Conservation (phyloP, 2,113 vertebrate species). For the Perognathus longimembris region DNA sequence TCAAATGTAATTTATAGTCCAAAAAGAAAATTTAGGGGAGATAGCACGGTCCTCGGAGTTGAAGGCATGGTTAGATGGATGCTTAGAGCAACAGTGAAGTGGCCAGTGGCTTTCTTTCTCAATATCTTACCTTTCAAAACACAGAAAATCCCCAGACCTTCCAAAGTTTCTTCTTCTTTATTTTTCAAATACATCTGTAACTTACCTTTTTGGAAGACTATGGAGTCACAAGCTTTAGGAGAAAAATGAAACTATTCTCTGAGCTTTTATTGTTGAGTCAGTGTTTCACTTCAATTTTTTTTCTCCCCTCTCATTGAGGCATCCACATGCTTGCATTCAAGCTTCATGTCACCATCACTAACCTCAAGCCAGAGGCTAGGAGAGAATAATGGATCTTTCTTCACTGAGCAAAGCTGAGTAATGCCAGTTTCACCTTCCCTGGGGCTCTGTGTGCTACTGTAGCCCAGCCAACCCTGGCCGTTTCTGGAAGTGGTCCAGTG, state of each 20-base stretch:
- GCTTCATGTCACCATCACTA: conserved; percentile 15
- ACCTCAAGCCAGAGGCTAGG: conserved; percentile 49
- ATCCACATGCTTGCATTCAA: neutral
- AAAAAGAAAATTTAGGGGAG: neutral
- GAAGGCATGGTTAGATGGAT: neutral
- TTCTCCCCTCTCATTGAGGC: neutral
- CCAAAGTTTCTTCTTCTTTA: neutral
- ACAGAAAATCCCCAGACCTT: neutral
- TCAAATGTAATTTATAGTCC: conserved; percentile 19
- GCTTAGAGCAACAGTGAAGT: neutral
- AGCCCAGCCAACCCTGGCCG: neutral
- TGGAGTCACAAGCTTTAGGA: neutral
- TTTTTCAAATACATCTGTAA: neutral
- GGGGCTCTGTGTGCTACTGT: neutral
- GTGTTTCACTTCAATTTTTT: conserved; percentile 4
- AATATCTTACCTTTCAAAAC: neutral
- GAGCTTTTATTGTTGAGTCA: conserved; percentile 4
- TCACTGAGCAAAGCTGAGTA: conserved; percentile 62
- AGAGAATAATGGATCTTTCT: conserved; percentile 66
- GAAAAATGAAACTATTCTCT: conserved; percentile 12
- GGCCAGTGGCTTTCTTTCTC: neutral
- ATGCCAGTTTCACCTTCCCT: conserved; percentile 11
- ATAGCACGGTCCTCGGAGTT: neutral
- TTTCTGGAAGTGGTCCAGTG: conserved; percentile 37
- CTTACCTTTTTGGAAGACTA: neutral